Conservation (phyloP, 2,888 invertebrate species). For the Torymus aiolomorphi region DNA sequence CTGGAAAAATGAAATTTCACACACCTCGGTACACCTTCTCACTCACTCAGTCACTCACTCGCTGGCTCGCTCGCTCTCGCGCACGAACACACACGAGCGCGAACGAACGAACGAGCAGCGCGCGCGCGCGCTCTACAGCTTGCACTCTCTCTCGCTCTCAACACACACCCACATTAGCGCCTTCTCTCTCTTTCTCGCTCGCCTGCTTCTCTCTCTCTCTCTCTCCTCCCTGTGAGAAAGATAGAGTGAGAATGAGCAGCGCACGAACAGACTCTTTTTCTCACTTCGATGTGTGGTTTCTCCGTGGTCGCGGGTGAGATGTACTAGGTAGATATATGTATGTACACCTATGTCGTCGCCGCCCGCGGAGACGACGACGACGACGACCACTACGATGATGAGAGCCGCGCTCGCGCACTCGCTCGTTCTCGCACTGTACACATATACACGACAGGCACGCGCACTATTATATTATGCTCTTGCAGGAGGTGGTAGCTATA, state of each 20-base stretch:
- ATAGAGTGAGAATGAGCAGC: neutral
- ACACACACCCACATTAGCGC: conserved; percentile 58
- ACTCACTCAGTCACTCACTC: neutral
- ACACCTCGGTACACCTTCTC: conserved; percentile 15
- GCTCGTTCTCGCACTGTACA: neutral
- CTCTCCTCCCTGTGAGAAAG: neutral
- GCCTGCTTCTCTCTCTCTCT: conserved; percentile 5
- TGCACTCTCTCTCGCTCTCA: neutral
- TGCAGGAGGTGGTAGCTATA: too few species aligned
- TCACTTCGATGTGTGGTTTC: too few species aligned
- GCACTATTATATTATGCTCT: too few species aligned
- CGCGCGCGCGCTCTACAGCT: neutral
- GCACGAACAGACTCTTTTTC: too few species aligned
- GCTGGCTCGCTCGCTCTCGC: neutral
- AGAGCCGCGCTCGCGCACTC: neutral
- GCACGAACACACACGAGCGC: conserved; percentile 12
- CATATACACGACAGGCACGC: conserved; percentile 45
- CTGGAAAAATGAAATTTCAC: conserved; percentile 59
- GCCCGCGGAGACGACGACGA: too few species aligned
- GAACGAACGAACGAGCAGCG: conserved; percentile 2
- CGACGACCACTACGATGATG: too few species aligned
- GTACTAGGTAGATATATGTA: too few species aligned
- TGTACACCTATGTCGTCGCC: too few species aligned
- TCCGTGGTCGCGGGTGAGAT: too few species aligned
- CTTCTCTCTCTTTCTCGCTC: conserved; percentile 52